phyloP scores from a whole-genome alignment of 30 jellyfish, hydroid and myxozoan species.

The Turritopsis rubra region DNA sequence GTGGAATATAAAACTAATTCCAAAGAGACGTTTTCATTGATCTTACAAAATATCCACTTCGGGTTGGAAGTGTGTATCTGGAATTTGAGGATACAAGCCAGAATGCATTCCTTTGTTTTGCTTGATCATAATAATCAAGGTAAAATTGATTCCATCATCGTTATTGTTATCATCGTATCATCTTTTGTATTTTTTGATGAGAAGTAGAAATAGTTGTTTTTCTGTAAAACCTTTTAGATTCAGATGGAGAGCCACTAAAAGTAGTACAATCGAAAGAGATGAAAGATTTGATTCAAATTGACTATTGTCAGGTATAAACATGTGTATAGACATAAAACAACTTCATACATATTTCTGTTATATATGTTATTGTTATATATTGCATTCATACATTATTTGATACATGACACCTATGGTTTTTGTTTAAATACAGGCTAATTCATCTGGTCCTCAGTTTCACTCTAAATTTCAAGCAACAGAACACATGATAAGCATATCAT shows the following conservation, averaged over 20 bases:
- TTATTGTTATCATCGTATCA: too few species aligned
- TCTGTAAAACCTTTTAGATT: neutral
- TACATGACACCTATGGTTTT: too few species aligned
- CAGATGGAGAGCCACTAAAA: neutral
- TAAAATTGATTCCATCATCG: neutral
- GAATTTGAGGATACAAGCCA: neutral
- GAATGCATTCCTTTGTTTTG: neutral
- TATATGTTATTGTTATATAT: too few species aligned
- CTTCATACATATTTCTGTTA: too few species aligned
- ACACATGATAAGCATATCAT: neutral
- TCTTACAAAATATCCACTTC: neutral
- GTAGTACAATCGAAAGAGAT: neutral
- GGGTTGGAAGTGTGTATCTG: conserved; percentile 12
- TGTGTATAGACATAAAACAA: neutral
- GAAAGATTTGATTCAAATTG: conserved; percentile 9
- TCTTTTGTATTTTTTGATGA: too few species aligned
- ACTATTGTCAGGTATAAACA: neutral
- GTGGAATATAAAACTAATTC: neutral
- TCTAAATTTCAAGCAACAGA: conserved; percentile 19
- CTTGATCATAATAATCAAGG: conserved; percentile 20
- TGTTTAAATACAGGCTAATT: conserved; percentile 37
- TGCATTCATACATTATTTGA: too few species aligned
- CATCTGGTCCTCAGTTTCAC: conserved; percentile 35
- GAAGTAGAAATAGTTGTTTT: too few species aligned
- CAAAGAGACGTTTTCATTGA: neutral